Percentiles rank a stretch among this genome's conserved stretches.
Evolutionary conservation across 2,888 invertebrate species (phyloP).

Genomic region (Synergus itoensis): DNA sequence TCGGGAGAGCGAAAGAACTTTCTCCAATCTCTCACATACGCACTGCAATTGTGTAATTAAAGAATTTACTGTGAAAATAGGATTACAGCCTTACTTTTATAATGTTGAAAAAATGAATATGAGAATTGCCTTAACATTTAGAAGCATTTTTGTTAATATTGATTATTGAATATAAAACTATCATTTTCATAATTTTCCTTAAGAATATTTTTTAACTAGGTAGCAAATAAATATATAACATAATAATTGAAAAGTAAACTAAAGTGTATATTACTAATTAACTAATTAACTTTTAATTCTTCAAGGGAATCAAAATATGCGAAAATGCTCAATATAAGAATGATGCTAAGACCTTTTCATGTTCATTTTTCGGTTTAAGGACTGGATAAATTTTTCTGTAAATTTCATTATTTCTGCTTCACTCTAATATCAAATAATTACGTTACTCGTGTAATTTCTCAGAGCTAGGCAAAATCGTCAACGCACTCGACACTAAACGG

Average conservation of each 20-base stretch:
- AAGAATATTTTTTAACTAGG: not conserved
- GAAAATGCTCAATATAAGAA: too few species aligned
- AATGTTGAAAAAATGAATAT: not conserved
- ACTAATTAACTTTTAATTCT: not conserved
- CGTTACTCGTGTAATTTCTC: conserved; percentile 64
- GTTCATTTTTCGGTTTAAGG: not conserved
- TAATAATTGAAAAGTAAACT: not conserved
- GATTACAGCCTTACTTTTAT: too few species aligned
- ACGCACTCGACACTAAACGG: conserved; percentile 35
- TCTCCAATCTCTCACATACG: not conserved
- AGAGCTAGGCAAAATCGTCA: conserved; percentile 55
- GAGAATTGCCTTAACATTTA: not conserved
- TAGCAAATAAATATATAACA: not conserved
- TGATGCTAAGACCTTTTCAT: not conserved
- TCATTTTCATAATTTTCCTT: too few species aligned
- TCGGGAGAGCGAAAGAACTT: not conserved
- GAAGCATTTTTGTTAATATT: not conserved
- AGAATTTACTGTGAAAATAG: too few species aligned
- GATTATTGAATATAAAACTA: not conserved
- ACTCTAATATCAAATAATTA: conserved; percentile 54
- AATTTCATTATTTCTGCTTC: too few species aligned
- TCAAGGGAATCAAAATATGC: too few species aligned
- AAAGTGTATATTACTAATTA: not conserved
- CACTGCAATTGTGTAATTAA: not conserved
- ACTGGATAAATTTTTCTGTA: not conserved